Evolutionary conservation across 2,888 invertebrate species (phyloP).

Genomic region (Gandaritis pyraliata): DNA sequence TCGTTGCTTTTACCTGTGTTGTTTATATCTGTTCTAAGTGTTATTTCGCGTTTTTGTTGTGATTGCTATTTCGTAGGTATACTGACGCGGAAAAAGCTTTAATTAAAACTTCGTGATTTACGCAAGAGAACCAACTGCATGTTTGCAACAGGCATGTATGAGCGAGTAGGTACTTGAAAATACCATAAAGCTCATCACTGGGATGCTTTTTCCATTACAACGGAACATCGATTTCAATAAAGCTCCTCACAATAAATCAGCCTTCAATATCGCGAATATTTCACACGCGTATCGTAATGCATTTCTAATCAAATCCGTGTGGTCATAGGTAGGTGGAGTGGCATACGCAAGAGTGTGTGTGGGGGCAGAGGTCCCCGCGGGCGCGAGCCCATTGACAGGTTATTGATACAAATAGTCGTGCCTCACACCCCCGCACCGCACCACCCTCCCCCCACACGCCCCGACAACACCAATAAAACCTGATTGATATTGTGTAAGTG

Average conservation of each 20-base stretch:
- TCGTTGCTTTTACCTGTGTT: slow-evolving; percentile 46
- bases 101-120: too few relatives aligned
- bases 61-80: background rate
- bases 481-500: slow-evolving; percentile 85
- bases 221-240: slow-evolving; percentile 23
- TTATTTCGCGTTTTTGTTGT: slow-evolving; percentile 41
- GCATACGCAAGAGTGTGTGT: slow-evolving; percentile 64
- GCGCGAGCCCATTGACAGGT: slow-evolving; percentile 83
- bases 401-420: slow-evolving; percentile 83
- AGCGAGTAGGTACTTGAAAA: too few relatives aligned
- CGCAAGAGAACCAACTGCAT: too few relatives aligned
- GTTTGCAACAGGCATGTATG: too few relatives aligned
- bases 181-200: slow-evolving; percentile 4
- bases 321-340: slow-evolving; percentile 55
- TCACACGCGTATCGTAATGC: slow-evolving; percentile 70
- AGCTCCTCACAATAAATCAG: slow-evolving; percentile 32
- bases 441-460: slow-evolving; percentile 56
- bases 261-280: slow-evolving; percentile 41
- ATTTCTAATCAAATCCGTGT: slow-evolving; percentile 79
- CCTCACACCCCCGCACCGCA: slow-evolving; percentile 61
- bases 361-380: slow-evolving; percentile 70
- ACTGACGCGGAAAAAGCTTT: too few relatives aligned
- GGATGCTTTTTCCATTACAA: slow-evolving; percentile 25
- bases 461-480: slow-evolving; percentile 84
- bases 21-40: slow-evolving; percentile 33